Conservation (phyloP, 2,797 vertebrate genomes). For the Sphenopsis melanotis region DNA sequence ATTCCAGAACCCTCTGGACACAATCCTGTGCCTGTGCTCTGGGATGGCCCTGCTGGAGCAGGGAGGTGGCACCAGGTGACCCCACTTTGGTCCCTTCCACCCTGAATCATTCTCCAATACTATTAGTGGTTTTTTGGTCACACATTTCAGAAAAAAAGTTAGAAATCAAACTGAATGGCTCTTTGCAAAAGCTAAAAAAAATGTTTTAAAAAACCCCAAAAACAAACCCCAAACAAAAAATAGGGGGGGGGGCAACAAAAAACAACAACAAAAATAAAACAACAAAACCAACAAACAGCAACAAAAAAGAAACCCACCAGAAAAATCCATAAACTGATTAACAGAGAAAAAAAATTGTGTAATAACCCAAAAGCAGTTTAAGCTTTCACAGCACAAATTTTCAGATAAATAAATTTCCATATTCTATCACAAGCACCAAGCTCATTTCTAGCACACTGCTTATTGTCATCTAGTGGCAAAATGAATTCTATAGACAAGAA, state of each 20-base stretch:
- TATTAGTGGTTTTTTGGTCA: accelerated
- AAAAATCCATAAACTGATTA: background rate
- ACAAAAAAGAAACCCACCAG: background rate
- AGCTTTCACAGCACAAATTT: background rate
- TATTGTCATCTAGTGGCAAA: background rate
- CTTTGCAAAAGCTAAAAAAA: background rate
- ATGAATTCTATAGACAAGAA: background rate
- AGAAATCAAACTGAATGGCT: background rate
- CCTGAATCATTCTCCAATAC: background rate
- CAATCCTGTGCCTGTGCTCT: background rate
- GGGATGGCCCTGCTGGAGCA: background rate
- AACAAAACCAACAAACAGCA: background rate
- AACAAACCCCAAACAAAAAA: background rate
- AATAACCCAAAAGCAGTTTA: background rate
- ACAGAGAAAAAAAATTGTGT: background rate
- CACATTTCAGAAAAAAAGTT: background rate
- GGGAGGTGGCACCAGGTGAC: background rate
- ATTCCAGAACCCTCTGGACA: accelerated
- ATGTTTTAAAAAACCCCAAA: background rate
- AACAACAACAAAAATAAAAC: background rate
- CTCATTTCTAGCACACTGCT: background rate
- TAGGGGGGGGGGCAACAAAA: background rate
- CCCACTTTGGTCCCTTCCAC: background rate
- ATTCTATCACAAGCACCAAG: background rate
- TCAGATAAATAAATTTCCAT: background rate